Base-by-base conservation (phyloP, 2,797 vertebrate species). In the Enteromius anoplus region DNA sequence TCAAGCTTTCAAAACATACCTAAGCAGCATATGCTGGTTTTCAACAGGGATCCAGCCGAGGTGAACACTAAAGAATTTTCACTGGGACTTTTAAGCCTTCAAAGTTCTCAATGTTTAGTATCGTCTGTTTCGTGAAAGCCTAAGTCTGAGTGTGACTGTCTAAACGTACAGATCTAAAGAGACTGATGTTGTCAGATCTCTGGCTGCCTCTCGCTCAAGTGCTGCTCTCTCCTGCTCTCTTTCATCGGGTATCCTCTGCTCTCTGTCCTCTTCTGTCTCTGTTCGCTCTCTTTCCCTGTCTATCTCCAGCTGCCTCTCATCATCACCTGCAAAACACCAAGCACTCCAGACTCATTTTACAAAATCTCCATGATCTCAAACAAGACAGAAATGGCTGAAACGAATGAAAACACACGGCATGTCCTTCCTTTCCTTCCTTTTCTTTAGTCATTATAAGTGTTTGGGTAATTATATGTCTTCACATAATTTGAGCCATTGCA, bases 151-250 rank as follows among this genome's bases (percentile, higher is more conserved):
- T 29, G 70, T 21, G 1, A 19, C 37, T 81, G 21, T 64, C 53
- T 64, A 21, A 32, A 87, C 86, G 70, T 92, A 95, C 93, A 88
- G 89, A 14, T 88, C 29, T n/a, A 85, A 77, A 66, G 82, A 62
- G 45, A 76, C 62, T 5, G 91, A 91, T 79, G 29, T 88, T 3
- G 91, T 90, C 58, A 83, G 53, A 8, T 92, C 91, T 65, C 78
- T 79, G 0, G 12, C 78, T 58, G 55, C 45, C 58, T 88, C 88
- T 64, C 45, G 72, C 71, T 85, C 86, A 47, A 77, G 78, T 0
- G 26, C 85, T 26, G 64, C 85, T 82, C 86, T 82, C 47, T 85
- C 88, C 42, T 23, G n/a, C 65, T 87, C 88, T 85, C 81, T 84
- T 42, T 69, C 73, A 19, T 82, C 80, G 42, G 60, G 70, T n/a